Evolutionary conservation across 2,113 vertebrate genomes (phyloP).

Genomic region (Gallinago undulata): DNA sequence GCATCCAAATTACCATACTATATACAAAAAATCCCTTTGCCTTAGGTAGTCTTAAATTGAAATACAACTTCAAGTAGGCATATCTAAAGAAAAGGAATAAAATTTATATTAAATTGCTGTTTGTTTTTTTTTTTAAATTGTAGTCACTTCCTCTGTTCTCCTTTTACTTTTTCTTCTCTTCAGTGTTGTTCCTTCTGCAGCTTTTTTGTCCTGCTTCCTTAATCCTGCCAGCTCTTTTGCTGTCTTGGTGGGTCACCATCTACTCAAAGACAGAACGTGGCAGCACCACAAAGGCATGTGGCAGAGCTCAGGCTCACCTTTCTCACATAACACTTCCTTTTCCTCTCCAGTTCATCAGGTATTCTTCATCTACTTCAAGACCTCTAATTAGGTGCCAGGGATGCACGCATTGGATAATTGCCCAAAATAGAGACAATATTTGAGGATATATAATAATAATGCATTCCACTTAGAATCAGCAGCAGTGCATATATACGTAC

Average conservation of each 20-base stretch:
- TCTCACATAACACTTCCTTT: not conserved
- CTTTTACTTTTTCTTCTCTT: not conserved
- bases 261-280: not conserved
- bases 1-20: not conserved
- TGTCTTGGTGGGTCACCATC: not conserved
- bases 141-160: not conserved
- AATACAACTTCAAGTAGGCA: not conserved
- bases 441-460: not conserved
- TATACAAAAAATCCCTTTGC: not conserved
- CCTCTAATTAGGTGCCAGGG: not conserved
- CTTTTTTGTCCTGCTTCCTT: not conserved
- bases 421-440: not conserved
- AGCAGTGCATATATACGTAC: not conserved
- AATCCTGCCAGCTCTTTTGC: not conserved
- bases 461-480: not conserved
- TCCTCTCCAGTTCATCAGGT: not conserved
- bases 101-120: not conserved
- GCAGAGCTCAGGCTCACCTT: not conserved
- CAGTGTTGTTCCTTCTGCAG: not conserved
- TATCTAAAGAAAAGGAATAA: not conserved
- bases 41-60: not conserved
- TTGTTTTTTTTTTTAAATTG: fast-evolving
- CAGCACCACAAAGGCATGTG: not conserved
- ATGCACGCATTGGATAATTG: not conserved
- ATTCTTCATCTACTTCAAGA: not conserved